Evolutionary conservation across 2,797 vertebrate genomes (phyloP), one percentile per base, ranked within the genome.

Genomic region (Rhinophrynus dorsalis): DNA sequence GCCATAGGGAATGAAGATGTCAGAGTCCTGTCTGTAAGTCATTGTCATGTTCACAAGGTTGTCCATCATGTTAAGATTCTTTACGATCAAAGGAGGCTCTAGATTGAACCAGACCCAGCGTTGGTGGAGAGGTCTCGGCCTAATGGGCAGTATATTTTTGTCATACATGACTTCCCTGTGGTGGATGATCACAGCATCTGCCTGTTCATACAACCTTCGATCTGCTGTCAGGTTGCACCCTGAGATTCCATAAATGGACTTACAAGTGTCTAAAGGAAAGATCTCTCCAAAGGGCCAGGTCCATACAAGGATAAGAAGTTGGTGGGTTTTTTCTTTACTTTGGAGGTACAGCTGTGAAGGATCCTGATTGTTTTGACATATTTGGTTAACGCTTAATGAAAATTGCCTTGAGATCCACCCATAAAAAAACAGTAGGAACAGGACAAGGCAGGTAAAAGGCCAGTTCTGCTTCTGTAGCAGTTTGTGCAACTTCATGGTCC

Each of bases 81-180:
- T 11, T 9, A 5, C 11, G 6, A 57, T 40, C 5, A 35, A 15
- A 7, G 66, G 63, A 45, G 66, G 21, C 13, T 68, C 66, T 2
- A 60, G 8, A 23, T 61, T 58, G 12, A 60, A 68, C 66, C 66
- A 68, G 18, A 68, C 13, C 66, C 66, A 68, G 15, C 40, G 56
- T 27, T 68, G 66, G 33, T 42, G 40, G 10, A n/a, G 48, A 3
- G 47, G 48, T 29, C 62, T 52, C 29, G 24, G 10, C 6, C 15
- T 23, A 5, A n/a, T 24, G 2, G 62, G 47, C 13, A 55, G 48
- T 6, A 18, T 18, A 7, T 33, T 18, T 42, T 6, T 5, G 2
- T 5, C 18, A 17, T 15, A 0, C 62, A 52, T 52, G 5, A 66
- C 24, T n/a, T 54, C 48, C 13, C 8, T 30, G 47, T 66, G 48